phyloP scores from a whole-genome alignment of 2,113 vertebrate species.

The Malaclemys terrapin region DNA sequence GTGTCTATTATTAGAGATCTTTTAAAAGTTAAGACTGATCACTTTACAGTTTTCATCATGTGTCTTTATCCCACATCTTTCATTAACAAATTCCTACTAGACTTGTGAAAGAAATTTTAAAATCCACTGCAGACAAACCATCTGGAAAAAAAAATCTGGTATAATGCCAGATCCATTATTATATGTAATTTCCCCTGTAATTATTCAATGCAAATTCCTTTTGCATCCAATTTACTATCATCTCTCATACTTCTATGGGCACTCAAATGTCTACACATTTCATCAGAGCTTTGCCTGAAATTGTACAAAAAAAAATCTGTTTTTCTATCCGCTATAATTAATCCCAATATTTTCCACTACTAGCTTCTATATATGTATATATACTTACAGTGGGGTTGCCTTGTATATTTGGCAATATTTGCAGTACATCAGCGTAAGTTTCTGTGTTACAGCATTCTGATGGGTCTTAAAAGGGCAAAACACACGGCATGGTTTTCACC shows the following conservation, averaged over 20 bases:
- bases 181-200: not conserved
- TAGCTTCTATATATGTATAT: not conserved
- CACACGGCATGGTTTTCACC: not conserved
- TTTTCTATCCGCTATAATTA: not conserved
- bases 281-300: not conserved
- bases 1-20: not conserved
- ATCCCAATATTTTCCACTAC: not conserved
- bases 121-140: not conserved
- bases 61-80: not conserved
- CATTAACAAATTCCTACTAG: not conserved
- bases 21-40: not conserved
- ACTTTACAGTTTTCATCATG: not conserved
- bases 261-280: not conserved
- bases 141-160: not conserved
- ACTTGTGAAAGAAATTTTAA: not conserved
- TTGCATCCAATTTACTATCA: not conserved
- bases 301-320: not conserved
- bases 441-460: not conserved
- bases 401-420: not conserved
- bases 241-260: not conserved
- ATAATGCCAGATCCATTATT: not conserved
- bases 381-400: not conserved
- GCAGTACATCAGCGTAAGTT: not conserved
- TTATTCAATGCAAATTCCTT: not conserved
- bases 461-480: not conserved